phyloP scores from a whole-genome alignment of 2,113 vertebrate genomes.

The Rhabdomys dilectus region DNA sequence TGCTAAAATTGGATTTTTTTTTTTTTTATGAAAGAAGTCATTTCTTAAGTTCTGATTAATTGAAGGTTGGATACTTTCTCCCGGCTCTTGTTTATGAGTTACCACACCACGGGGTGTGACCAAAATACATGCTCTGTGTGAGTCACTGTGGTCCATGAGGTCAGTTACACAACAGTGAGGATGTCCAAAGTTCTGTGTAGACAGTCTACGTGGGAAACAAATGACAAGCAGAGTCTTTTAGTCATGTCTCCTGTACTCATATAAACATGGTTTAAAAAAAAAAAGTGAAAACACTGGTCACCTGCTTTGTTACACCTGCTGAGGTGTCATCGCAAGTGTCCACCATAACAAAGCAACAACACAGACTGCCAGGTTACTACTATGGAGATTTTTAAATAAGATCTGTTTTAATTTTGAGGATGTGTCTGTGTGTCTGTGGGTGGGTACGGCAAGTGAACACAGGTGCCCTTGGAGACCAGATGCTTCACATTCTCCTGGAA shows the following conservation, averaged over 20 bases:
- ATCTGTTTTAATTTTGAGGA: background rate
- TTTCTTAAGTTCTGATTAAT: slow-evolving; percentile 58
- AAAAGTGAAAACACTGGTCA: background rate
- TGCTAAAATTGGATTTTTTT: slow-evolving; percentile 15
- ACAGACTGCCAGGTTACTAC: background rate
- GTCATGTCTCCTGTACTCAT: background rate
- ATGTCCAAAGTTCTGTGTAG: slow-evolving; percentile 37
- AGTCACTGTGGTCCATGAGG: slow-evolving; percentile 65
- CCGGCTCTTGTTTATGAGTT: slow-evolving; percentile 56
- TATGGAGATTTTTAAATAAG: background rate
- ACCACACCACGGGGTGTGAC: slow-evolving; percentile 45
- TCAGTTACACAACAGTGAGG: slow-evolving; percentile 22
- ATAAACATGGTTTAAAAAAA: background rate
- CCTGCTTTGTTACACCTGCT: background rate
- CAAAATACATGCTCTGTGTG: slow-evolving; percentile 60
- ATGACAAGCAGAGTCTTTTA: background rate
- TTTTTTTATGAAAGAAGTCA: slow-evolving; percentile 44
- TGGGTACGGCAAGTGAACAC: background rate
- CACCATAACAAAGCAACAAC: background rate
- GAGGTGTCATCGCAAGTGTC: background rate
- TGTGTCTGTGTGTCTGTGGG: background rate
- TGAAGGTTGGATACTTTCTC: slow-evolving; percentile 67
- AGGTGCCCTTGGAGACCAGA: background rate
- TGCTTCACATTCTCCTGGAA: no score
- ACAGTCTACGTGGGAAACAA: background rate